phyloP scores from a whole-genome alignment of 2,797 vertebrate genomes.

The Myiotriccus ornatus region DNA sequence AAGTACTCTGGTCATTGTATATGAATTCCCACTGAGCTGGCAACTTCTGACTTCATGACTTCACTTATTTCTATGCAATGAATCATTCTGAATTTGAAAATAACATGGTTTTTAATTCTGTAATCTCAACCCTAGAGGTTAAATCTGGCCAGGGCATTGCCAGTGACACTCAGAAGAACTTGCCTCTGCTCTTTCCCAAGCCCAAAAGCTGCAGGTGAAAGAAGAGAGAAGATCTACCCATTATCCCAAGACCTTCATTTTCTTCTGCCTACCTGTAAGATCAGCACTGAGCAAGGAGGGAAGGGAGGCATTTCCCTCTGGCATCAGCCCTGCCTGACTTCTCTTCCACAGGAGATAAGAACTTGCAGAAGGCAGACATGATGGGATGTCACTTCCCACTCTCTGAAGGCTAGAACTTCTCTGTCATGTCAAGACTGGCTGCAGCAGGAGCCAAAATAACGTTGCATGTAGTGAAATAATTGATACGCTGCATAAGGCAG shows the following conservation, averaged over 20 bases:
- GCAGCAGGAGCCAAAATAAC: not conserved
- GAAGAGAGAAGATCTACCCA: not conserved
- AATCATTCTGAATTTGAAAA: not conserved
- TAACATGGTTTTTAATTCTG: not conserved
- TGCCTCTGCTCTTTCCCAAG: not conserved
- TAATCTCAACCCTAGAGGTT: not conserved
- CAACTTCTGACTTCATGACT: not conserved
- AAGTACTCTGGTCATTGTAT: not conserved
- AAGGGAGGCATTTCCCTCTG: not conserved
- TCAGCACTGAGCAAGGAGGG: not conserved
- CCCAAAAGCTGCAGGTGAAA: not conserved
- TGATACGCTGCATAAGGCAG: not conserved
- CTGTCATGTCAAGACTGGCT: not conserved
- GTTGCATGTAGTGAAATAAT: not conserved
- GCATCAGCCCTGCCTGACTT: not conserved
- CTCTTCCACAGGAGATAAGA: not conserved
- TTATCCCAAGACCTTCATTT: not conserved
- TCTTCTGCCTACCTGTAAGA: not conserved
- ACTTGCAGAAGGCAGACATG: not conserved
- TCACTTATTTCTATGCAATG: not conserved
- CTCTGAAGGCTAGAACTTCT: not conserved
- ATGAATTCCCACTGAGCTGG: not conserved
- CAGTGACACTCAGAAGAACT: rapidly evolving
- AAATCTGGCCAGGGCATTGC: not conserved
- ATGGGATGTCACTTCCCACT: not conserved